Conservation (phyloP, 2,113 vertebrate species). For the Prionailurus bengalensis region DNA sequence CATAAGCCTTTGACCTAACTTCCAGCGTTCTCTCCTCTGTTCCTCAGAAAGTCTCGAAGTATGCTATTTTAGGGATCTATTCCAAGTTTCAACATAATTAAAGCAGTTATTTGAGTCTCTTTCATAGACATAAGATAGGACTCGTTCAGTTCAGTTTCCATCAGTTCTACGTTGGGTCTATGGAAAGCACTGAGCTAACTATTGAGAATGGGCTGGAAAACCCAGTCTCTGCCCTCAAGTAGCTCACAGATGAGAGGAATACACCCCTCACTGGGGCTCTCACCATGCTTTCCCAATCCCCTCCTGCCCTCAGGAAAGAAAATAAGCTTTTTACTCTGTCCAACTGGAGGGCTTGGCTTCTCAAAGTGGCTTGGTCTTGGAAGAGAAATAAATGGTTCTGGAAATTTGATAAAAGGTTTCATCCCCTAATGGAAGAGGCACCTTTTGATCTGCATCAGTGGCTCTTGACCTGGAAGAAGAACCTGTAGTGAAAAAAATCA, state of each 20-base stretch:
- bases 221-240: background rate
- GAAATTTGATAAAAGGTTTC: background rate
- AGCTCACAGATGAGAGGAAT: background rate
- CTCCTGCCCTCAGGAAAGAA: background rate
- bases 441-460: background rate
- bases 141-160: background rate
- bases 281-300: background rate
- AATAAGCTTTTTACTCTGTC: background rate
- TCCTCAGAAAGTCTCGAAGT: background rate
- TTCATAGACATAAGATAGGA: background rate
- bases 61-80: background rate
- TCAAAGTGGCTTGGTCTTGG: background rate
- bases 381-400: background rate
- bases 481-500: too few species aligned
- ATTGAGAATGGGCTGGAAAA: background rate
- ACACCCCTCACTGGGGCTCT: background rate
- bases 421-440: too few species aligned
- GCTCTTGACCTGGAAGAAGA: background rate
- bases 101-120: background rate
- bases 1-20: background rate
- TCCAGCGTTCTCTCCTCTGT: background rate
- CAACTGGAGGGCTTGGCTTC: background rate
- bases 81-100: background rate
- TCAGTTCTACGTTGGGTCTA: background rate
- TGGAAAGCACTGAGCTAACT: background rate